Base-by-base conservation (phyloP, 2,113 vertebrate species). In the Pterocles gutturalis region DNA sequence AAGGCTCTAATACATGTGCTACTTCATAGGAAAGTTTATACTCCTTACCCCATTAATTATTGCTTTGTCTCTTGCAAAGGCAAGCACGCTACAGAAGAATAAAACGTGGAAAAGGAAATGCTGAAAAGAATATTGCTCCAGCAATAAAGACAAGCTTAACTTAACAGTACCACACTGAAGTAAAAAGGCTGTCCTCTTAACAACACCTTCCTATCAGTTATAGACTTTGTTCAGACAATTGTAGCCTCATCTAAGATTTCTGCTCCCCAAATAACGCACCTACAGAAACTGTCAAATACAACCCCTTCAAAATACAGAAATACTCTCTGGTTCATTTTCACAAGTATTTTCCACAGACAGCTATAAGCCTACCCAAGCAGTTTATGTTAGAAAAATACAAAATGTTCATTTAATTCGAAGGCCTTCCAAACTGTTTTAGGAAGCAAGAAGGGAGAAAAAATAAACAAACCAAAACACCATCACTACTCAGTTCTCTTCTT, bases 221-320 rank as follows among this genome's bases (percentile, higher is more conserved):
- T 2, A 70, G 28, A 41, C 43, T 76, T 58, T 49, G 57, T 67
- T 67, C 34, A 45, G 43, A 20, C n/a, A 85, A 46, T 5, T 36
- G 24, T 24, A 76, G 43, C 9, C 28, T 81, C 28, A 46, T 49
- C 38, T 45, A 83, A 38, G 62, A 70, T 18, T 57, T 58, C 54
- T 53, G 19, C 58, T 77, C 34, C 34, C 14, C 34, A 77, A 65
- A 57, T 41, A 73, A 69, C 0, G 0, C 0, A 3, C 10, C 53
- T 64, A 55, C 4, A 76, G 38, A 79, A 64, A 60, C 18, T 22
- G 29, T 46, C 36, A 65, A 64, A 90, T 38, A 48, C 28, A 91
- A 46, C 2, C 1, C 26, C 61, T 69, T 14, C 49, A 19, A 83
- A 83, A 78, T 14, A 58, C 0, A 76, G 18, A 76, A 57, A 66